These are phyloP conservation scores for Cepaea hortensis DNA, from an alignment of 2,888 invertebrate genomes.

Conservation along the genomic window DNA sequence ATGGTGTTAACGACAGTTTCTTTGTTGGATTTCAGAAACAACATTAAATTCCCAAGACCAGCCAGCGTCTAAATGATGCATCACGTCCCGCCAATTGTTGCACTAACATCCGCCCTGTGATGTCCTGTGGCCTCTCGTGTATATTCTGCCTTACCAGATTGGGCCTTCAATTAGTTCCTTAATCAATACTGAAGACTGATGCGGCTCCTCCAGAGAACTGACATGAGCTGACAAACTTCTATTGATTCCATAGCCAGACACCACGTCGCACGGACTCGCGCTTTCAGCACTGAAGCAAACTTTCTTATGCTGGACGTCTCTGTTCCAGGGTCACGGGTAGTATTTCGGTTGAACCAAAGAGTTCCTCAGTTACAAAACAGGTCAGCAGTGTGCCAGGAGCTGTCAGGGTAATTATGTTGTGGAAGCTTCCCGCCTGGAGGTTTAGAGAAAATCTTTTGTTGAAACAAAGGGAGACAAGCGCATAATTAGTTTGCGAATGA, in stretches of 20 bases:
- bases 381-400: background rate
- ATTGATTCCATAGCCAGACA: too few species aligned
- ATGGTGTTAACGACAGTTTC: too few species aligned
- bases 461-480: background rate
- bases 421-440: background rate
- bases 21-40: too few species aligned
- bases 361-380: background rate
- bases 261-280: too few species aligned
- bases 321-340: background rate
- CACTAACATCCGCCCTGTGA: too few species aligned
- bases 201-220: too few species aligned
- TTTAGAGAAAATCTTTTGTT: background rate
- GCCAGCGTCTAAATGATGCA: too few species aligned
- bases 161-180: background rate
- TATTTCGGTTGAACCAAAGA: background rate
- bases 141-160: background rate
- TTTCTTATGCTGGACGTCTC: too few species aligned
- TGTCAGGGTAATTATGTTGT: background rate
- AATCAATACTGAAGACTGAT: background rate
- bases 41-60: too few species aligned
- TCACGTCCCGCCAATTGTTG: too few species aligned
- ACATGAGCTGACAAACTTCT: too few species aligned
- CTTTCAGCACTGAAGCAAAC: too few species aligned
- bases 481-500: background rate
- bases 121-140: background rate